phyloP scores from a whole-genome alignment of 2,113 vertebrate genomes.

The Sinocyclocheilus anshuiensis region DNA sequence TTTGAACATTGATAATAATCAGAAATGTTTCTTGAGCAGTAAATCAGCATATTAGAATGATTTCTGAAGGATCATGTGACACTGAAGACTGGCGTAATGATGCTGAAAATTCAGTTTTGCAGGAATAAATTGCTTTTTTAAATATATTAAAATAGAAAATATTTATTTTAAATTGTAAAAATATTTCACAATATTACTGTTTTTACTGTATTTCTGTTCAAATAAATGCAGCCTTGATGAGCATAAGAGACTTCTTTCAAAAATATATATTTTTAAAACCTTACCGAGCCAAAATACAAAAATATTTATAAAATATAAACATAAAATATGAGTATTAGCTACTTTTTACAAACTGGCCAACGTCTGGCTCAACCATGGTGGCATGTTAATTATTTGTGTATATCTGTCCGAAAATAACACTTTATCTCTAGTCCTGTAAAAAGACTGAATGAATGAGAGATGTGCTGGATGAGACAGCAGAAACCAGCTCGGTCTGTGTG shows the following conservation, averaged over 20 bases:
- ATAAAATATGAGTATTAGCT: background rate
- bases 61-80: background rate
- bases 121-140: background rate
- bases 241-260: too few species aligned
- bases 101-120: background rate
- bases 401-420: background rate
- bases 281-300: background rate
- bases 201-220: background rate
- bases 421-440: background rate
- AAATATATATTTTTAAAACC: too few species aligned
- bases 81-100: background rate
- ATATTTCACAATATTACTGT: background rate
- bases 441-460: constrained; percentile 17
- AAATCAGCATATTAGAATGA: background rate
- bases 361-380: background rate
- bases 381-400: background rate
- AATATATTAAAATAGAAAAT: too few species aligned
- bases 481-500: constrained; percentile 36
- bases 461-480: constrained; percentile 51
- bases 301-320: background rate
- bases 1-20: background rate
- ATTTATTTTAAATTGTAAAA: background rate
- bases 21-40: background rate
- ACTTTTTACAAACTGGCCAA: background rate
- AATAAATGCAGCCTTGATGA: background rate